These are phyloP conservation scores for Ceratitis capitata DNA, from an alignment of 1,140 invertebrate species.

Conservation along the genomic window DNA sequence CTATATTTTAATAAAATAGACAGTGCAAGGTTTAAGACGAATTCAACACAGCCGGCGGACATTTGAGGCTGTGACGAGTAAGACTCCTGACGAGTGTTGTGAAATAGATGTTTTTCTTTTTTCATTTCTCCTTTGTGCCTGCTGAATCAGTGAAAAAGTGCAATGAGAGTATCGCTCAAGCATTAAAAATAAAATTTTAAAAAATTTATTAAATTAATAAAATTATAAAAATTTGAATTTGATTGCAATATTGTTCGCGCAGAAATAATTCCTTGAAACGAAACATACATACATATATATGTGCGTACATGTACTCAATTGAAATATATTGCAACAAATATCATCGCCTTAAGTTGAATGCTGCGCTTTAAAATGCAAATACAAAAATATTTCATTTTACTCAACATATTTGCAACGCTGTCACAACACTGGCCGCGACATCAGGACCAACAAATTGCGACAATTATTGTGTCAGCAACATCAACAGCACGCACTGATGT, in stretches of 20 bases:
- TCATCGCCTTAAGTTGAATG: too few species aligned
- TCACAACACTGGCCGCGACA: constrained; percentile 43
- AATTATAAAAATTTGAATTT: neutral
- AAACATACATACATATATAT: too few species aligned
- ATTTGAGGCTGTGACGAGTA: constrained; percentile 43
- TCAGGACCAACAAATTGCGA: constrained; percentile 53
- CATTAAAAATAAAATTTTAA: too few species aligned
- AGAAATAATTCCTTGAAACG: neutral
- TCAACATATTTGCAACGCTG: constrained; percentile 17
- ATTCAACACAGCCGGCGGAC: neutral
- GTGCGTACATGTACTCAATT: neutral
- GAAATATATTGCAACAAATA: too few species aligned
- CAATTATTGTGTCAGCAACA: constrained; percentile 53
- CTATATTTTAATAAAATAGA: constrained; percentile 9
- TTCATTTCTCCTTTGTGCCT: too few species aligned
- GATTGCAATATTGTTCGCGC: neutral
- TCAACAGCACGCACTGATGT: neutral
- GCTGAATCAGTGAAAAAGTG: constrained; percentile 39
- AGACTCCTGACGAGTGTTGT: constrained; percentile 42
- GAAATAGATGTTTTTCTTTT: constrained; percentile 39
- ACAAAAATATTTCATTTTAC: constrained; percentile 11
- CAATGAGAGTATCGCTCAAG: too few species aligned
- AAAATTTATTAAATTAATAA: neutral
- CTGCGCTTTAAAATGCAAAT: neutral
- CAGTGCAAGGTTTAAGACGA: constrained; percentile 40